Evolutionary conservation across 2,113 vertebrate species (phyloP).

Genomic region (Mormyrus lacerda): DNA sequence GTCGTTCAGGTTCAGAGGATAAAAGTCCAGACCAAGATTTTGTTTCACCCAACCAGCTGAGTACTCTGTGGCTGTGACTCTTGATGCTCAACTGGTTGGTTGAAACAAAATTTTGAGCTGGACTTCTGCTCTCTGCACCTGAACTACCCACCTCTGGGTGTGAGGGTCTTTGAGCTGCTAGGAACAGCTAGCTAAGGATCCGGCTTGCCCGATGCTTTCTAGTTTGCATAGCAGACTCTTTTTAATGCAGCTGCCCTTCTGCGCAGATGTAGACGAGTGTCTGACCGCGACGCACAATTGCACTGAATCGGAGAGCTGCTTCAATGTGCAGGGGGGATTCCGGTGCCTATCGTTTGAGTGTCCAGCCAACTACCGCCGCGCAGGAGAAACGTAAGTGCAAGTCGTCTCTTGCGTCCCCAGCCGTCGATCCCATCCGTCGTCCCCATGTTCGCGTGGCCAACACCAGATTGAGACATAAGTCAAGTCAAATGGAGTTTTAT

Average conservation of each 20-base stretch:
- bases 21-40: neutral
- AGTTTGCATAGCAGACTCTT: neutral
- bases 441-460: neutral
- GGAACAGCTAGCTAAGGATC: neutral
- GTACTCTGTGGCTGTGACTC: neutral
- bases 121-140: neutral
- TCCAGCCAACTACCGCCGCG: constrained; percentile 78
- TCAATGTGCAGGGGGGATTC: constrained; percentile 87
- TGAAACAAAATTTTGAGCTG: neutral
- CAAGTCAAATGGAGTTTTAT: neutral
- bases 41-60: neutral
- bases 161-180: neutral
- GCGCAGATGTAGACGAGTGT: constrained; percentile 86
- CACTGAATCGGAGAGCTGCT: constrained; percentile 79
- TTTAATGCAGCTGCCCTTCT: neutral
- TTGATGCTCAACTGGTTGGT: neutral
- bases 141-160: neutral
- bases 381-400: constrained; percentile 81
- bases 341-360: constrained; percentile 82
- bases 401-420: neutral
- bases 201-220: neutral
- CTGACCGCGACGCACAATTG: constrained; percentile 84
- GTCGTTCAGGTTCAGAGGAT: neutral
- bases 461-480: neutral
- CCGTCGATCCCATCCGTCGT: neutral